phyloP scores from a whole-genome alignment of 64 coral and sea anemone species.

The Montipora sp. region DNA sequence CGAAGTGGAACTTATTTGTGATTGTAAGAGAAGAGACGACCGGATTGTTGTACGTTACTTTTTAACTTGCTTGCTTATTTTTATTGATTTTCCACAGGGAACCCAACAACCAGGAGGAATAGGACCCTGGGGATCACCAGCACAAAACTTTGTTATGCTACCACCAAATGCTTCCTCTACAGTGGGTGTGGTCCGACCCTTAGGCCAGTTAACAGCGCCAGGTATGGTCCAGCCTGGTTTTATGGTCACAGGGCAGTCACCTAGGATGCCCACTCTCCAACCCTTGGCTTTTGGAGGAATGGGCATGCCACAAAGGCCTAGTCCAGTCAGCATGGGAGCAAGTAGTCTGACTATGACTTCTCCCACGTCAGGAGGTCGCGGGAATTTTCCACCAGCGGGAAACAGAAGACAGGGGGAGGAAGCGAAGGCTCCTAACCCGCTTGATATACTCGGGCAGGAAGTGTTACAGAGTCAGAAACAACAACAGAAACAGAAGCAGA shows the following conservation, averaged over 20 bases:
- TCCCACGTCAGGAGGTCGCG: slow-evolving; percentile 46
- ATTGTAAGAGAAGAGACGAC: no score
- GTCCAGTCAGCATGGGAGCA: slow-evolving; percentile 48
- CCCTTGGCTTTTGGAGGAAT: slow-evolving; percentile 38
- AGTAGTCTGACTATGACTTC: slow-evolving; percentile 61
- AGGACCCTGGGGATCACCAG: slow-evolving; percentile 42
- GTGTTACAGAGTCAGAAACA: slow-evolving; percentile 86
- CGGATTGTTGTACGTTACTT: no score
- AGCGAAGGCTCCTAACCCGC: slow-evolving; percentile 57
- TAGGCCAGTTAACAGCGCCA: slow-evolving; percentile 41
- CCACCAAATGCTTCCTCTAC: slow-evolving; percentile 43
- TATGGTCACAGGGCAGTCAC: slow-evolving; percentile 24
- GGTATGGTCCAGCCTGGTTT: slow-evolving; percentile 30
- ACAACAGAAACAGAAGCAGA: slow-evolving; percentile 88
- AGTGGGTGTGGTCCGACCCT: slow-evolving; percentile 67
- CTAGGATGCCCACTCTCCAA: slow-evolving; percentile 11
- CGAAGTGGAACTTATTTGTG: no score
- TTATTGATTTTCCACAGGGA: not conserved
- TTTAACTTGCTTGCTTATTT: not conserved
- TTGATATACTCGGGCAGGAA: slow-evolving; percentile 85
- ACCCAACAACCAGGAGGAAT: not conserved
- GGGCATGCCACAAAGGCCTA: slow-evolving; percentile 56
- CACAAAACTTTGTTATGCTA: slow-evolving; percentile 34
- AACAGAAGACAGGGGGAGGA: slow-evolving; percentile 43
- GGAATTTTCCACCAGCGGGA: slow-evolving; percentile 33